phyloP scores from a whole-genome alignment of 35 echinoderm and acorn worm genomes.

The Apostichopus californicus region DNA sequence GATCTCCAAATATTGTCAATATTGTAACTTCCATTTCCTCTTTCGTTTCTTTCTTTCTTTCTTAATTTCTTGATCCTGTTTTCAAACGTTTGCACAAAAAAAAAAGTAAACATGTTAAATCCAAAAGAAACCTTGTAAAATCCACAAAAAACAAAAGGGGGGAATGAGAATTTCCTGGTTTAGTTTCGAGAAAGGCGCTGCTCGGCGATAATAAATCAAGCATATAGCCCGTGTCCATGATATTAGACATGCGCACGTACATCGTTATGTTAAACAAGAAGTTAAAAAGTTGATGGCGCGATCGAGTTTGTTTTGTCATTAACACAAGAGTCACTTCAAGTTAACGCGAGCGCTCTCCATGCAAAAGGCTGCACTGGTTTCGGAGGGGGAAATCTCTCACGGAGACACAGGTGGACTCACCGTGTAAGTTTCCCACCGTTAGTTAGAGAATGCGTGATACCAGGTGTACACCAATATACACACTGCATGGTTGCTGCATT shows the following conservation, averaged over 20 bases:
- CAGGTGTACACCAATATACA: too few relatives aligned
- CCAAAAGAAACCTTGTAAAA: neutral
- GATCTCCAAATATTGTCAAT: neutral
- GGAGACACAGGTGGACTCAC: neutral
- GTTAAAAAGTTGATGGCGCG: neutral
- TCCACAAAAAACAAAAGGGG: neutral
- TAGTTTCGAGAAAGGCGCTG: neutral
- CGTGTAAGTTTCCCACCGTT: neutral
- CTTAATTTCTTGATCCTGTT: neutral
- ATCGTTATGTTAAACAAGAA: neutral
- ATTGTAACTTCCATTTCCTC: neutral
- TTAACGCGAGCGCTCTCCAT: too few relatives aligned
- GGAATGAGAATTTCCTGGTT: neutral
- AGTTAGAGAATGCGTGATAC: too few relatives aligned
- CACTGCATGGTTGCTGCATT: too few relatives aligned
- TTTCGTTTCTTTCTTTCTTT: neutral
- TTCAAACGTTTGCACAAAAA: neutral
- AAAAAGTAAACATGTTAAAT: neutral
- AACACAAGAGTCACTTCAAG: neutral
- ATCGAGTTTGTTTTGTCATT: neutral
- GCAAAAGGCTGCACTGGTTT: neutral
- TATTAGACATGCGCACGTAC: neutral
- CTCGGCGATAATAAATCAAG: neutral
- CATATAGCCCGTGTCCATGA: too few relatives aligned
- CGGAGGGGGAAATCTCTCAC: neutral